These are phyloP conservation scores for Aradus depressus DNA, from an alignment of 2,888 invertebrate genomes.

Conservation along the genomic window DNA sequence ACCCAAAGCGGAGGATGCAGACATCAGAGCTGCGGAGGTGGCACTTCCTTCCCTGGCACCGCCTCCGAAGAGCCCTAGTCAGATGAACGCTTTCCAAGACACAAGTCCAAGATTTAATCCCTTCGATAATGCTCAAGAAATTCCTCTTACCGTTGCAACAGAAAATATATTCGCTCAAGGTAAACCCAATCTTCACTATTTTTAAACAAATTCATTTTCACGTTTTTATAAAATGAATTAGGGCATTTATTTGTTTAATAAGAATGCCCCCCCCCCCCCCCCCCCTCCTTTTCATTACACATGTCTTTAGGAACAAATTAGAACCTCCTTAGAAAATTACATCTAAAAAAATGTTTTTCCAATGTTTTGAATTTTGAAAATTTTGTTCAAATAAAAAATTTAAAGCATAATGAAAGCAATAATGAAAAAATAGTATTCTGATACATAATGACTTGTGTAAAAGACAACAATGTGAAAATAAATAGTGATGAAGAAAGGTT, in stretches of 20 bases:
- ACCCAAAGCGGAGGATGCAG: constrained; percentile 41
- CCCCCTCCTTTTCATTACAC: not conserved
- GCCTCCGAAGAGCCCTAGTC: constrained; percentile 47
- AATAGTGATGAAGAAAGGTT: no score
- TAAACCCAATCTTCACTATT: constrained; percentile 16
- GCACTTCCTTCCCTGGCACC: constrained; percentile 63
- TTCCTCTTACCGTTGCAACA: constrained; percentile 32
- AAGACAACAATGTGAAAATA: no score
- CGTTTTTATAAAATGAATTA: no score
- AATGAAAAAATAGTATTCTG: no score
- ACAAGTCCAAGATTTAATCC: constrained; percentile 63
- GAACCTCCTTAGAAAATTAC: not conserved
- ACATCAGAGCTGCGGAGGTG: constrained; percentile 29
- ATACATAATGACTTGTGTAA: no score
- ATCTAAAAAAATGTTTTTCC: no score
- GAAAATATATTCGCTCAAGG: constrained; percentile 33
- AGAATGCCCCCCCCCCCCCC: no score
- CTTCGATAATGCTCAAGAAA: constrained; percentile 47
- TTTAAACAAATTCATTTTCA: not conserved
- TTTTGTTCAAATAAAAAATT: no score
- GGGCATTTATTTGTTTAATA: not conserved
- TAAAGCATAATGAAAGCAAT: no score
- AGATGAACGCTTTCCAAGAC: constrained; percentile 42
- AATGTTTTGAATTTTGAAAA: no score
- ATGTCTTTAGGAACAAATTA: not conserved